phyloP scores from a whole-genome alignment of 2,113 vertebrate genomes.

The Microcebus murinus region DNA sequence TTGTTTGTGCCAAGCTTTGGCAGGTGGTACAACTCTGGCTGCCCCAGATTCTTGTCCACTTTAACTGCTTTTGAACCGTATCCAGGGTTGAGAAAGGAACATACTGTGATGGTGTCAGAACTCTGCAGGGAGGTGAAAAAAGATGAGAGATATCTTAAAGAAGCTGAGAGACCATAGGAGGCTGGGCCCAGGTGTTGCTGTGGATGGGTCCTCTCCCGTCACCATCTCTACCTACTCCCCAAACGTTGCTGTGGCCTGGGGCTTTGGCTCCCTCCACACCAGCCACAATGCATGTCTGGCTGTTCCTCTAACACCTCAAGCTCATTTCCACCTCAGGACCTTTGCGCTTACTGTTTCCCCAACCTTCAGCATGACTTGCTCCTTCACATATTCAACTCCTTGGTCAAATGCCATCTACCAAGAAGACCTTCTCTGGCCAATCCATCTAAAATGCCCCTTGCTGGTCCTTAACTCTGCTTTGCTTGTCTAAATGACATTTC shows the following conservation, averaged over 20 bases:
- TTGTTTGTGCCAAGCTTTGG: slow-evolving; percentile 43
- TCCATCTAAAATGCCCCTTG: not conserved
- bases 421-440: not conserved
- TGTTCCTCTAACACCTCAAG: not conserved
- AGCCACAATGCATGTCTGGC: not conserved
- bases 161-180: not conserved
- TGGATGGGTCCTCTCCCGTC: not conserved
- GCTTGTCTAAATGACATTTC: not conserved
- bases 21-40: not conserved
- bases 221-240: not conserved
- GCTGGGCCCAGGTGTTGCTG: not conserved
- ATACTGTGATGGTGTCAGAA: not conserved
- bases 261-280: not conserved
- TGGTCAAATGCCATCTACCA: not conserved
- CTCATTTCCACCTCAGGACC: not conserved
- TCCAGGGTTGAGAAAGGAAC: slow-evolving; percentile 32
- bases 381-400: not conserved
- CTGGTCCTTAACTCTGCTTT: not conserved
- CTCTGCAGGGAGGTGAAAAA: not conserved
- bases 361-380: not conserved
- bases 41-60: slow-evolving; percentile 59
- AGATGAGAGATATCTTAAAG: not conserved
- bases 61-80: slow-evolving; percentile 53
- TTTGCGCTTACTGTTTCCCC: not conserved
- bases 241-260: not conserved